Percentiles rank a stretch among this genome's conserved stretches.
Evolutionary conservation across 2,113 vertebrate species (phyloP).

Genomic region (Caloenas nicobarica): DNA sequence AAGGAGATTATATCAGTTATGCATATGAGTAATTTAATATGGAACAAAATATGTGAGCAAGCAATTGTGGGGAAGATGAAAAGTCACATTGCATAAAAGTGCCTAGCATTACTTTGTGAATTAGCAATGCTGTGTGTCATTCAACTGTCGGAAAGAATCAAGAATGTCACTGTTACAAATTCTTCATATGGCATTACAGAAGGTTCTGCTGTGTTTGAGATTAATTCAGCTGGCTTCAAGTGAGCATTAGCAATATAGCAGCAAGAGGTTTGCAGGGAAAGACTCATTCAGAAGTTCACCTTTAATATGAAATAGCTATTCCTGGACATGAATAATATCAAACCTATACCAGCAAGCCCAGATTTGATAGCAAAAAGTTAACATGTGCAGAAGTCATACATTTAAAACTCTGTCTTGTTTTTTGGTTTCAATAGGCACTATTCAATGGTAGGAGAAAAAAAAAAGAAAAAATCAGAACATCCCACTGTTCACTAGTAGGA

Average conservation of each 20-base stretch:
- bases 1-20: constrained; percentile 49
- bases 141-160: constrained; percentile 44
- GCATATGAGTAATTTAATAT: constrained; percentile 55
- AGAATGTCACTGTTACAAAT: background rate
- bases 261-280: background rate
- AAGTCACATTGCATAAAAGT: constrained; percentile 45
- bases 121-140: constrained; percentile 22
- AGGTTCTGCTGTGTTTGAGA: background rate
- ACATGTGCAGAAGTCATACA: background rate
- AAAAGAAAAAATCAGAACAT: background rate
- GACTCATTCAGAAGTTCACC: background rate
- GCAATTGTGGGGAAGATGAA: constrained; percentile 1
- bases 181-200: constrained; percentile 10
- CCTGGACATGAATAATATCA: background rate
- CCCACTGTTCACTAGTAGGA: background rate
- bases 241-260: background rate
- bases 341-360: background rate
- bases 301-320: background rate
- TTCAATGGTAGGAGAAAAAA: background rate
- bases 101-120: constrained; percentile 12
- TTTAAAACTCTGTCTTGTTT: background rate
- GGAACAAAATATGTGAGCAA: constrained; percentile 31
- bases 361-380: background rate
- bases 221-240: background rate
- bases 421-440: background rate